Base-by-base conservation (phyloP, 2,888 invertebrate genomes). In the Sceliomorpha sp. region DNA sequence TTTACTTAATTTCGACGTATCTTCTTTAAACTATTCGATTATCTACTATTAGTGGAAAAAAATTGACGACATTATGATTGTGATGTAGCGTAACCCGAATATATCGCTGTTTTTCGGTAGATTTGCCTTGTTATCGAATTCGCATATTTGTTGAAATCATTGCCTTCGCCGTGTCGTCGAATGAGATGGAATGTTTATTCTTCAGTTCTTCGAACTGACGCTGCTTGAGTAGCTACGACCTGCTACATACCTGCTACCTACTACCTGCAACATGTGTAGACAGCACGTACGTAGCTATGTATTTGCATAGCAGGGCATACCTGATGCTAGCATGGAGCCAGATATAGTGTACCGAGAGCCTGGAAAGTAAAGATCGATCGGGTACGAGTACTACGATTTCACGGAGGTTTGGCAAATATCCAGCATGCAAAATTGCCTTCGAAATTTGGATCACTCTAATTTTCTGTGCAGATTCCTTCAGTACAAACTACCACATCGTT, bases 401-500 rank as follows among this genome's bases (percentile, higher is more conserved):
- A 56, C 66, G 64, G 69, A 60, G 70, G 73, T 71, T 77, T 79
- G 77, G 78, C 73, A 34, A 20, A 13, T 34, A 15, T 71, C 77
- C 76, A 77, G 37, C 59, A 64, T 70, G 50, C 59, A 50, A 73
- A 75, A 75, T 77, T 75, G 68, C 70, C 70, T 53, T 63, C 50
- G 37, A 70, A 77, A 73, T 73, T 48, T 48, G 50, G 31, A 32
- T 51, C 39, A 15, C 27, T 27, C 45, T 64, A 50, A 70, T 64
- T 70, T 64, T 55, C 37, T 15, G 39, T 47, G 27, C 15, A 37
- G 50, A 50, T 50, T 50, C 27, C 13, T 14, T 15, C 14, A 9
- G 2, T 9, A 27, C 50, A 27, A 29, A 50, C 27, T 15, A 27
- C 10, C 39, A 14, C 37, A 39, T 39, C 39, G 17, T 29, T 26